Evolutionary conservation across 2,888 invertebrate species (phyloP).

Genomic region (Acrobasis repandana): DNA sequence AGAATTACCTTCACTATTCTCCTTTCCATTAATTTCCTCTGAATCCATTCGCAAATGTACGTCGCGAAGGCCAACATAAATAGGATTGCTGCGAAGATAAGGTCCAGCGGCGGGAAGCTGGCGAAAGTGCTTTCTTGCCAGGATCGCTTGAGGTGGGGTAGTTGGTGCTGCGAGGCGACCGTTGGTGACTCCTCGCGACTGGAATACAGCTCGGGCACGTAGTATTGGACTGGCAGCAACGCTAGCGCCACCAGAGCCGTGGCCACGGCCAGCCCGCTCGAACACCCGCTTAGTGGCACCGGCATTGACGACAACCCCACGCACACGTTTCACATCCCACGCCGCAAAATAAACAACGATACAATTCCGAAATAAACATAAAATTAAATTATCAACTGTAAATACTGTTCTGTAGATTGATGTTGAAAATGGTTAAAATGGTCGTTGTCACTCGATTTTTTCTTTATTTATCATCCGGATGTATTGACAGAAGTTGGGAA

Average conservation of each 20-base stretch:
- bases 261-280: slow-evolving; percentile 51
- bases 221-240: slow-evolving; percentile 62
- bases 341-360: slow-evolving; percentile 30
- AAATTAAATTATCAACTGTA: slow-evolving; percentile 34
- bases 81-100: slow-evolving; percentile 51
- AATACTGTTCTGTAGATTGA: slow-evolving; percentile 24
- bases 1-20: slow-evolving; percentile 60
- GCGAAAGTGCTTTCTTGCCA: slow-evolving; percentile 40
- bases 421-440: slow-evolving; percentile 10
- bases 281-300: slow-evolving; percentile 61
- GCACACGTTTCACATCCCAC: slow-evolving; percentile 27
- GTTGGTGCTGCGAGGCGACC: slow-evolving; percentile 27
- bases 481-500: slow-evolving; percentile 2
- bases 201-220: slow-evolving; percentile 52
- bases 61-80: slow-evolving; percentile 47
- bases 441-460: slow-evolving; percentile 38
- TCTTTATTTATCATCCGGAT: slow-evolving; percentile 25
- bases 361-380: slow-evolving; percentile 29
- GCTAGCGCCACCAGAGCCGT: slow-evolving; percentile 56
- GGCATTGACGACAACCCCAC: slow-evolving; percentile 31
- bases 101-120: slow-evolving; percentile 53
- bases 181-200: slow-evolving; percentile 36
- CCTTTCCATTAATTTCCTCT: slow-evolving; percentile 66
- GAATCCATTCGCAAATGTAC: slow-evolving; percentile 67
- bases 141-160: slow-evolving; percentile 29